These are phyloP conservation scores for Cichladusa arquata DNA, from an alignment of 2,113 vertebrate genomes.

Conservation along the genomic window DNA sequence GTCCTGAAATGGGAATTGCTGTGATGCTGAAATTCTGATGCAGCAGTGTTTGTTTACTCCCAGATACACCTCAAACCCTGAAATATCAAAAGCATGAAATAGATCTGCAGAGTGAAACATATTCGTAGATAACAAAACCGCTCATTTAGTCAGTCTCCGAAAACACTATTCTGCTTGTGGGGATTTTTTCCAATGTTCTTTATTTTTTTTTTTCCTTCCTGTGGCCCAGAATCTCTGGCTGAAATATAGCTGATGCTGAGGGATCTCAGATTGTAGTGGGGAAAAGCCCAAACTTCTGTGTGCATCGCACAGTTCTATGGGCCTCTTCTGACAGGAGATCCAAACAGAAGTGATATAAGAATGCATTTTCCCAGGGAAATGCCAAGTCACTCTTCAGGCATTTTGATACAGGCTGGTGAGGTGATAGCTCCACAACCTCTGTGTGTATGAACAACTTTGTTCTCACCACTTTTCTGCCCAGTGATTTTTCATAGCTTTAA, in stretches of 20 bases:
- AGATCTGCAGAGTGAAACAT: not conserved
- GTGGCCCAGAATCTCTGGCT: not conserved
- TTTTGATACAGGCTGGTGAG: not conserved
- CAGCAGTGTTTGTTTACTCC: not conserved
- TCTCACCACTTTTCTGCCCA: not conserved
- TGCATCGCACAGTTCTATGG: not conserved
- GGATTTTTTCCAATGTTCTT: not conserved
- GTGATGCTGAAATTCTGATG: not conserved
- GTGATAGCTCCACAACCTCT: not conserved
- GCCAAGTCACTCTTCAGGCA: not conserved
- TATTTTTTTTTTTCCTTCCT: not conserved
- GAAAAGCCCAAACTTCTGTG: not conserved
- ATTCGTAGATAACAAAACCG: not conserved
- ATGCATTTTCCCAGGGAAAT: not conserved
- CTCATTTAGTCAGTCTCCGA: not conserved
- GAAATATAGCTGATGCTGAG: not conserved
- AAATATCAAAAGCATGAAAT: slow-evolving; percentile 14
- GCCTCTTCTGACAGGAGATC: not conserved
- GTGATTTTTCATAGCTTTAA: not conserved
- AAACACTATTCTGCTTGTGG: not conserved
- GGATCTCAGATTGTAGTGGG: rapidly evolving
- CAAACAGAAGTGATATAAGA: not conserved
- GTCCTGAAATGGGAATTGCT: not conserved
- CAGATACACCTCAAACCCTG: not conserved
- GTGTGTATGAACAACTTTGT: not conserved